A percentile compares a stretch with the other conserved stretches of the same genome.
Conservation (phyloP, 2,888 invertebrate species). For the Agonopterix alstromeriana region DNA sequence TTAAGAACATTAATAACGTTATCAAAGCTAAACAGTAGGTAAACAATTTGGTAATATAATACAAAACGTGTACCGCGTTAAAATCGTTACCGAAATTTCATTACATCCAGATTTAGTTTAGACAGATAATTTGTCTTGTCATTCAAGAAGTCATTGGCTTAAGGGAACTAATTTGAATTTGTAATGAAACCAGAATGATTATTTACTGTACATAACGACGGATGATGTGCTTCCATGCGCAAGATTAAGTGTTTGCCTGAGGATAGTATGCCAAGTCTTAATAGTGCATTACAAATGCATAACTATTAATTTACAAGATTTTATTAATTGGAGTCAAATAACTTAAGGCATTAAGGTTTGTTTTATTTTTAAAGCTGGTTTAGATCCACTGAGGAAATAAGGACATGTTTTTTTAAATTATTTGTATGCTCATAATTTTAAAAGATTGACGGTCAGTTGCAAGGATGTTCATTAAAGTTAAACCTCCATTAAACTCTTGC, state of each 20-base stretch:
- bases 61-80: slow-evolving; percentile 50
- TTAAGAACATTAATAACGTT: slow-evolving; percentile 4
- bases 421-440: too few relatives aligned
- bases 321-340: slow-evolving; percentile 4
- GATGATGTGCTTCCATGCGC: slow-evolving; percentile 5
- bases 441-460: too few relatives aligned
- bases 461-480: too few relatives aligned
- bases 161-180: slow-evolving; percentile 57
- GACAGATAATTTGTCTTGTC: slow-evolving; percentile 62
- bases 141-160: slow-evolving; percentile 42
- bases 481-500: too few relatives aligned
- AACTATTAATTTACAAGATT: slow-evolving; percentile 8
- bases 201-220: slow-evolving; percentile 3
- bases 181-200: slow-evolving; percentile 34
- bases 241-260: slow-evolving; percentile 8
- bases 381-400: too few relatives aligned
- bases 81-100: slow-evolving; percentile 49
- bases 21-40: background rate
- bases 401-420: too few relatives aligned
- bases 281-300: slow-evolving; percentile 5
- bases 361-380: background rate
- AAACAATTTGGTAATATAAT: slow-evolving; percentile 16
- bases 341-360: background rate
- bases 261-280: slow-evolving; percentile 6
- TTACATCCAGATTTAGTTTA: slow-evolving; percentile 34